Base-by-base conservation (phyloP, 2,113 vertebrate species). In the Charadrius vociferus region DNA sequence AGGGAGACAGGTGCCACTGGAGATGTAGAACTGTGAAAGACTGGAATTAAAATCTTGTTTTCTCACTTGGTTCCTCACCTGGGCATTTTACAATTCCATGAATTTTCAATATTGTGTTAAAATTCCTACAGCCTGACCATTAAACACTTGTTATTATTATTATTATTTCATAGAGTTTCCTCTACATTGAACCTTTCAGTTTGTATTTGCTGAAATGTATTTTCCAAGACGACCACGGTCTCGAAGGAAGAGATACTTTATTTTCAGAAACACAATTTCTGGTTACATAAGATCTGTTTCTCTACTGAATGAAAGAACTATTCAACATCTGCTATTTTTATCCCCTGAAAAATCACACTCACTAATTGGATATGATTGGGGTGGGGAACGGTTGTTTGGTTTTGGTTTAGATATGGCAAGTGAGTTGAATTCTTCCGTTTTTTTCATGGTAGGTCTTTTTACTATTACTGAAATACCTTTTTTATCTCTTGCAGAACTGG, bases 351-450 rank as follows among this genome's bases (percentile, higher is more conserved):
- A 90, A 67, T 17, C 47, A n/a, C 8, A 36, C 9, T 59, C 3
- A 39, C 8, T 36, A 73, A 65, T 59, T 68, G 73, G 55, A 30
- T 73, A 8, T 3, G 30, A 59, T 29, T 5, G 2, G 15, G 4
- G 5, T 45, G 6, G 6, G 20, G 9, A 82, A 74, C 1, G 0
- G 10, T 43, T 37, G 2, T 14, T 36, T 78, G 4, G 1, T 27
- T 85, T 70, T 65, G 2, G 3, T 78, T 95, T 70, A 78, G 53
- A 17, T 61, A 30, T 15, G 6, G 8, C 50, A 26, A 37, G 29
- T 65, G 6, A 55, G 6, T 50, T 70, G 18, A 70, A 55, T 55
- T 70, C 21, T 73, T 73, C 32, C 19, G 7, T 0, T 7, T 66
- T 70, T 58, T 55, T 63, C 10, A 8, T 34, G 9, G 34, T 65